phyloP scores from a whole-genome alignment of 2,113 vertebrate species.

The Burhinus bistriatus region DNA sequence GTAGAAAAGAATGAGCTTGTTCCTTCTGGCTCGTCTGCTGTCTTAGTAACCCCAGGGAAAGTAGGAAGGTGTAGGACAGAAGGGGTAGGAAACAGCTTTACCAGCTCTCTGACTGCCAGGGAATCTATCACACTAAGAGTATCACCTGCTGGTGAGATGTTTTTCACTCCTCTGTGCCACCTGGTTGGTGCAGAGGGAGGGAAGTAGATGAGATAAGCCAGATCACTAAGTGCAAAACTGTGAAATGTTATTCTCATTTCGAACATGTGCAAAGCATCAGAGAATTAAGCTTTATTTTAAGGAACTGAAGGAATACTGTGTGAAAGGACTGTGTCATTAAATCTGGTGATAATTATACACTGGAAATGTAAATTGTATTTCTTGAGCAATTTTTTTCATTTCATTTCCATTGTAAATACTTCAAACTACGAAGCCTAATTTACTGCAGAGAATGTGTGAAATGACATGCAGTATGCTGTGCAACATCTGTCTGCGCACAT shows the following conservation, averaged over 20 bases:
- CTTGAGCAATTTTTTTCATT: constrained; percentile 24
- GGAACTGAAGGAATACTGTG: not conserved
- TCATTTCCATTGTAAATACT: constrained; percentile 35
- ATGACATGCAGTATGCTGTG: not conserved
- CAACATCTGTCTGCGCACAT: constrained; percentile 25
- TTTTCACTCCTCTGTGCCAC: not conserved
- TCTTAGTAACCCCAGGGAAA: not conserved
- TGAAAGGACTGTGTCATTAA: constrained; percentile 13
- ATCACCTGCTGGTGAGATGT: not conserved
- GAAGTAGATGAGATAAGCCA: not conserved
- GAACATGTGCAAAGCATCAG: not conserved
- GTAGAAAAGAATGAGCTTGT: not conserved
- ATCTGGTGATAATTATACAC: constrained; percentile 6
- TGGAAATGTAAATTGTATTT: constrained; percentile 54
- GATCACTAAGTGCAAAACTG: not conserved
- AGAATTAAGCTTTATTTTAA: constrained; percentile 28
- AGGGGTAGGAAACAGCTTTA: not conserved
- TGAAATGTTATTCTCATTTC: not conserved
- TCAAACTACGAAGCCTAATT: constrained; percentile 22
- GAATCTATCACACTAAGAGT: not conserved
- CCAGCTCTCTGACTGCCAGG: not conserved
- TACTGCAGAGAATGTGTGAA: constrained; percentile 13
- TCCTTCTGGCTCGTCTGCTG: not conserved
- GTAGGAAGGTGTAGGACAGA: not conserved
- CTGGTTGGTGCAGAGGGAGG: not conserved